Percentiles rank a stretch among this genome's conserved stretches.
Conservation (phyloP, 2,113 vertebrate species). For the Gymnocephalus cernua region DNA sequence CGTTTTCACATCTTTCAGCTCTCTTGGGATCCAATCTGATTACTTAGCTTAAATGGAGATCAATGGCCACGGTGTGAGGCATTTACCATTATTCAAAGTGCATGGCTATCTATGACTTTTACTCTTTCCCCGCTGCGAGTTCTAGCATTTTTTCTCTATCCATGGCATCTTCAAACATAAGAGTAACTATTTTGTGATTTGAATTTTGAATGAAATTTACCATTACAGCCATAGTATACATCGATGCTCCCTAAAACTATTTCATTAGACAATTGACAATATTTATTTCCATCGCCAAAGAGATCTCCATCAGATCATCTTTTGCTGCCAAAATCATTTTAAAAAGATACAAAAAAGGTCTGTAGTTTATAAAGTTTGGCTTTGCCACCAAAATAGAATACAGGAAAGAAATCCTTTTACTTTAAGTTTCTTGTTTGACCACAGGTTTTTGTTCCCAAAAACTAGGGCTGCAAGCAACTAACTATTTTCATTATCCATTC, state of each 20-base stretch:
- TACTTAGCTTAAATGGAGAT: slow-evolving; percentile 58
- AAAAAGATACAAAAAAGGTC: background rate
- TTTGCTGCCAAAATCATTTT: background rate
- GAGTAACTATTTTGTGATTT: background rate
- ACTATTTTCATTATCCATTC: background rate
- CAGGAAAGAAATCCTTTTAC: background rate
- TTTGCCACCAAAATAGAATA: background rate
- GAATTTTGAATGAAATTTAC: background rate
- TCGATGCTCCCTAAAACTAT: background rate
- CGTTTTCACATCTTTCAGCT: slow-evolving; percentile 50
- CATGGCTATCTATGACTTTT: background rate
- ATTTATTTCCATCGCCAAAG: background rate
- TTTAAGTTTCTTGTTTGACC: background rate
- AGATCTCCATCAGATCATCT: no score
- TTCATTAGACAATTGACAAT: background rate
- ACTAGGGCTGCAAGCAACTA: background rate
- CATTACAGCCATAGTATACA: background rate
- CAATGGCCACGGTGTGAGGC: slow-evolving; percentile 50
- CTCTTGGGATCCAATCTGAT: slow-evolving; percentile 49
- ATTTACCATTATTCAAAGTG: slow-evolving; percentile 8
- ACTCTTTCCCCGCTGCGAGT: background rate
- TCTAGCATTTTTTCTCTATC: background rate
- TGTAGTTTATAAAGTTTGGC: background rate
- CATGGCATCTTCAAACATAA: background rate
- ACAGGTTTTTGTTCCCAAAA: background rate